phyloP scores from a whole-genome alignment of 2,797 vertebrate genomes.

The Clamator glandarius region DNA sequence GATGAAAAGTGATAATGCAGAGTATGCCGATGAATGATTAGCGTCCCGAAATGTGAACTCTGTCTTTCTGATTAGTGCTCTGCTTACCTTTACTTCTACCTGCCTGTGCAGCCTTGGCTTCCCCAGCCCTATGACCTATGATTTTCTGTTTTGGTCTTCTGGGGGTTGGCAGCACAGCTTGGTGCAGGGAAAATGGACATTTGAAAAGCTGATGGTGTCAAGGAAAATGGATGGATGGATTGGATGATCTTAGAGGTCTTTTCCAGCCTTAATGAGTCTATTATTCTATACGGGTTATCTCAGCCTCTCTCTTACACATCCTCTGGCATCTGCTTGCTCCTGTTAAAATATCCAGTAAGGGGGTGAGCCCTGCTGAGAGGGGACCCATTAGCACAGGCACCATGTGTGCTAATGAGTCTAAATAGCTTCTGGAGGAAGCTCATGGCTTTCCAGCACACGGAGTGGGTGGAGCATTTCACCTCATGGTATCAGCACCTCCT shows the following conservation, averaged over 20 bases:
- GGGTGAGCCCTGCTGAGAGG: neutral
- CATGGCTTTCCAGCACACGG: neutral
- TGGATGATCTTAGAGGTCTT: no score
- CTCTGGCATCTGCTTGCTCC: neutral
- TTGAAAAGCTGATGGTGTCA: no score
- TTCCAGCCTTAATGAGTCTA: no score
- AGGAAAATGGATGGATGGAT: no score
- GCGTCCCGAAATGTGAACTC: neutral
- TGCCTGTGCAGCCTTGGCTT: neutral
- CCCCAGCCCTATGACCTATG: no score
- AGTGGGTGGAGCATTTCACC: neutral
- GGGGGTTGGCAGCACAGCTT: neutral
- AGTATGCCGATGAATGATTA: accelerated
- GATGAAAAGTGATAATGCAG: neutral
- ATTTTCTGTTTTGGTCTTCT: neutral
- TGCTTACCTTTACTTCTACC: neutral
- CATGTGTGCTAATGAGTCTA: neutral
- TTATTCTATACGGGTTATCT: neutral
- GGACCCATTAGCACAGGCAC: neutral
- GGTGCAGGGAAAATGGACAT: neutral
- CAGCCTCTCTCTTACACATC: neutral
- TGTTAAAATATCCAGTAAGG: neutral
- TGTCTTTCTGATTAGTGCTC: neutral
- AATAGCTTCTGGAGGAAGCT: conserved; percentile 33
- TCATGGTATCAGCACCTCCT: neutral